These are phyloP conservation scores for Oryzias dopingdopingensis DNA, from an alignment of 2,797 vertebrate species.

Conservation along the genomic window DNA sequence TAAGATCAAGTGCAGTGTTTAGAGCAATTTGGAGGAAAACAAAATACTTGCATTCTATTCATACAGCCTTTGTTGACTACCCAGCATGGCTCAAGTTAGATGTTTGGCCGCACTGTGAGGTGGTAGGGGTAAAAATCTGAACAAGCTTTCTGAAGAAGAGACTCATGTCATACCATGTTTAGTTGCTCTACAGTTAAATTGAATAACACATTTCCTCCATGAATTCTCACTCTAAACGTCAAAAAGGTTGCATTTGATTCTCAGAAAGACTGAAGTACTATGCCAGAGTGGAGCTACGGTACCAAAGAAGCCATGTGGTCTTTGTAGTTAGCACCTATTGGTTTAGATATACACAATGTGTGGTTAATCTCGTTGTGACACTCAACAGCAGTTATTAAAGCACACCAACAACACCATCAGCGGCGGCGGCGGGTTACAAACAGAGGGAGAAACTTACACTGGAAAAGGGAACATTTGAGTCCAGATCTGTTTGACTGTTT, in stretches of 20 bases:
- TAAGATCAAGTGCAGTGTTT: constrained; percentile 42
- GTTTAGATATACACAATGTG: constrained; percentile 49
- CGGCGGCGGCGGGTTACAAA: constrained; percentile 70
- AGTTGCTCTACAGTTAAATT: constrained; percentile 37
- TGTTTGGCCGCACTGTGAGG: constrained; percentile 25
- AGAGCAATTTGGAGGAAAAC: constrained; percentile 38
- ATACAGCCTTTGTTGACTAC: constrained; percentile 26
- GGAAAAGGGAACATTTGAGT: constrained; percentile 96
- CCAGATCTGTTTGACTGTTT: constrained; percentile 95
- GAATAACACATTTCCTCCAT: constrained; percentile 34
- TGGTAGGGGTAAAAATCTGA: constrained; percentile 41
- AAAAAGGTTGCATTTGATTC: constrained; percentile 44
- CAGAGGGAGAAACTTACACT: constrained; percentile 89
- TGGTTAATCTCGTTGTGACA: constrained; percentile 57
- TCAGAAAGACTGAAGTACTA: constrained; percentile 25
- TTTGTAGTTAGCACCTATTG: constrained; percentile 59
- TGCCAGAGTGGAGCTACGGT: constrained; percentile 41
- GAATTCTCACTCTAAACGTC: constrained; percentile 30
- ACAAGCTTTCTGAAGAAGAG: constrained; percentile 47
- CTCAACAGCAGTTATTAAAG: constrained; percentile 53
- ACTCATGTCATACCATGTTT: constrained; percentile 43
- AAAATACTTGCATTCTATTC: constrained; percentile 32
- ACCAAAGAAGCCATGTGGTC: constrained; percentile 53
- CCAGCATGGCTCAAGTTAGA: constrained; percentile 28
- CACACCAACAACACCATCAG: constrained; percentile 68